Base-by-base conservation (phyloP, 2,113 vertebrate genomes). In the Passer domesticus region DNA sequence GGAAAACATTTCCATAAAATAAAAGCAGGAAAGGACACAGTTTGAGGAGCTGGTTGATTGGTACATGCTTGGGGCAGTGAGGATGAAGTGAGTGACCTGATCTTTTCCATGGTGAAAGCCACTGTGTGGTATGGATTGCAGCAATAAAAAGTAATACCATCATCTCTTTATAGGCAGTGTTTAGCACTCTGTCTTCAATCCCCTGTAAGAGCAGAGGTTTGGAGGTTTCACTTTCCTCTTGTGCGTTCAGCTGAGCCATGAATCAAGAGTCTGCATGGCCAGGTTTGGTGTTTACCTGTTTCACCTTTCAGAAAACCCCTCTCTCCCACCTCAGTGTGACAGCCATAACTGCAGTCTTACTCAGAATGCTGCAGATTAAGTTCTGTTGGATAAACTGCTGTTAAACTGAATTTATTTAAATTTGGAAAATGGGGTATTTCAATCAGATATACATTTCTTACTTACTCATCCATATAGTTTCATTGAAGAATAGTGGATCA, bases 171-270 rank as follows among this genome's bases (percentile, higher is more conserved):
- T 3, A 31, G 59, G 23, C 7, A 53, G 4, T 5, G 2, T 8
- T 83, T 37, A 22, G 33, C 41, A 35, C 5, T 5, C 37, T 73
- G 68, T 52, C 16, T 69, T 69, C 5, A 3, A 6, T 17, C 44
- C 22, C 3, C 22, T 67, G 7, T 28, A 41, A 74, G 21, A 43
- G 9, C 27, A 55, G 46, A 20, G 2, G 0, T 1, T 6, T 74
- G 75, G 13, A 20, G 37, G 19, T 68, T 64, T 62, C 68, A 23
- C 31, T 31, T 55, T 72, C 35, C 79, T 24, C 35, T 33, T 20
- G 13, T 12, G 3, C 6, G 0, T 28, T 41, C 23, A 30, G 1
- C 41, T 14, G 60, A 20, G 16, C 9, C 47, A 8, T 13, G 3
- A 8, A 28, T 19, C 6, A 41, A 28, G 18, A 41, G 12, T 9